phyloP scores from a whole-genome alignment of 2,888 invertebrate genomes.

The Tineola bisselliella region DNA sequence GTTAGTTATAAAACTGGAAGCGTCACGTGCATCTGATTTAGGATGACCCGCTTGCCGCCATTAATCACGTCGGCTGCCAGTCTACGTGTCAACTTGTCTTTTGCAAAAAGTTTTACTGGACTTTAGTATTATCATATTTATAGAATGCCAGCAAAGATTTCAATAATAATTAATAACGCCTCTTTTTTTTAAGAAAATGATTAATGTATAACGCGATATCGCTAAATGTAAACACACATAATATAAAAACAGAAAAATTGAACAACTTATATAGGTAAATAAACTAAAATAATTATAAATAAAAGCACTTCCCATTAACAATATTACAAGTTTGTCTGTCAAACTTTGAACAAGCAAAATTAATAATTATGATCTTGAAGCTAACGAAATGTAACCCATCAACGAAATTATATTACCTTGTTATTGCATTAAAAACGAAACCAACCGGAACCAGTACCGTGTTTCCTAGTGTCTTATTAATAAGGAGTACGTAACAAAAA shows the following conservation, averaged over 20 bases:
- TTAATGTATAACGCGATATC: neutral
- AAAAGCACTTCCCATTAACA: slow-evolving; percentile 3
- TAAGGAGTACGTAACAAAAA: neutral
- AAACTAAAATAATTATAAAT: neutral
- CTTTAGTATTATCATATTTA: neutral
- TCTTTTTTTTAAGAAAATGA: neutral
- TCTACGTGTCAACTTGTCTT: slow-evolving; percentile 42
- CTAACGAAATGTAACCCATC: slow-evolving; percentile 6
- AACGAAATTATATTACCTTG: slow-evolving; percentile 1
- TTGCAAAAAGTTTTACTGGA: slow-evolving; percentile 5
- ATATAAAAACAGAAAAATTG: neutral
- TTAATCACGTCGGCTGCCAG: slow-evolving; percentile 42
- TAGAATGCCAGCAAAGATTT: neutral
- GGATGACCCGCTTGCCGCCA: slow-evolving; percentile 33
- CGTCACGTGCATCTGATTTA: slow-evolving; percentile 61
- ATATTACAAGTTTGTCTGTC: neutral
- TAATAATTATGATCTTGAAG: neutral
- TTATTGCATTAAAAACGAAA: slow-evolving; percentile 4
- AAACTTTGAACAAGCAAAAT: slow-evolving; percentile 4
- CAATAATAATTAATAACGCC: neutral
- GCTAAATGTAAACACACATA: no score
- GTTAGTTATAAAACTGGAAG: slow-evolving; percentile 15
- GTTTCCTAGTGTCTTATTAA: neutral
- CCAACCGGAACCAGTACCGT: neutral
- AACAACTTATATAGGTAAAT: neutral